These are phyloP conservation scores for Glossophaga mutica DNA, from an alignment of 2,797 vertebrate genomes.

Conservation along the genomic window DNA sequence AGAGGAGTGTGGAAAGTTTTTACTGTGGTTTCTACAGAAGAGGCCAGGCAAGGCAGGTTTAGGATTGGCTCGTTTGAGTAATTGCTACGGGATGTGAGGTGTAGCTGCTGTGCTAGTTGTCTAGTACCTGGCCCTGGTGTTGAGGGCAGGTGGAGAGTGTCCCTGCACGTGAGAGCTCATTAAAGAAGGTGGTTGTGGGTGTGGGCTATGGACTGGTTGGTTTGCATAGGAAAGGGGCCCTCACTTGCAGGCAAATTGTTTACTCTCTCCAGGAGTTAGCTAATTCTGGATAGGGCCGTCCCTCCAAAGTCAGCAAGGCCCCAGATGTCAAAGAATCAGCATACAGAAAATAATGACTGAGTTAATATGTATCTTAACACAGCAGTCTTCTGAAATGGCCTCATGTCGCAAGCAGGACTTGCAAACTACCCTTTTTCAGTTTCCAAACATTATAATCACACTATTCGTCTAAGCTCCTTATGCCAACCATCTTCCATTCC, in stretches of 20 bases:
- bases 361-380: not conserved
- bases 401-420: not conserved
- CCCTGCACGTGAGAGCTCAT: not conserved
- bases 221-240: not conserved
- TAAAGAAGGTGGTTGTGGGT: not conserved
- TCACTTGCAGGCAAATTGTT: not conserved
- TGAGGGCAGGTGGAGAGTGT: not conserved
- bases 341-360: not conserved
- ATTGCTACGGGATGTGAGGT: not conserved
- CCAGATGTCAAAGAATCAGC: not conserved
- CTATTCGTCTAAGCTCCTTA: not conserved
- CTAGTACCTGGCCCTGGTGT: not conserved
- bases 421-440: not conserved
- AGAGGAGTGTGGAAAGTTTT: not conserved
- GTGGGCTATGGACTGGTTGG: not conserved
- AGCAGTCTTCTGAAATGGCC: not conserved
- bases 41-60: not conserved
- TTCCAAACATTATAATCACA: not conserved
- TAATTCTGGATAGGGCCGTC: not conserved
- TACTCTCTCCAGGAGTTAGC: not conserved
- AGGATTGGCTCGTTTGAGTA: not conserved
- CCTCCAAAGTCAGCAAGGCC: not conserved
- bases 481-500: not conserved
- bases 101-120: not conserved
- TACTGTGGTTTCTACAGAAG: not conserved